Conservation (phyloP, 2,888 invertebrate genomes). For the Rotaria magnacalcarata region DNA sequence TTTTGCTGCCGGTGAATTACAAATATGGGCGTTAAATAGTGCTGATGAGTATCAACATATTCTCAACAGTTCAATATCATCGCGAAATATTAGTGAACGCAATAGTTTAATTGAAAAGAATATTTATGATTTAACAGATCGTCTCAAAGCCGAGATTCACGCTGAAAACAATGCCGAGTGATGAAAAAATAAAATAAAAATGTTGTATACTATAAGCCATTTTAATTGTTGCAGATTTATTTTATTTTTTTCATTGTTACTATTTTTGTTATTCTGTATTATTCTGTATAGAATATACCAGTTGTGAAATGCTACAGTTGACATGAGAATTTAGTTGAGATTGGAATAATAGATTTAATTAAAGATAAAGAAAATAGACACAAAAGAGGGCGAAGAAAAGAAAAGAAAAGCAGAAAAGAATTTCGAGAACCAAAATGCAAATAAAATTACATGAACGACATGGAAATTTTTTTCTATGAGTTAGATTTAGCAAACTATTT, state of each 20-base stretch:
- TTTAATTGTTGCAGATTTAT: background rate
- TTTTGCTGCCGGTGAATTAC: slow-evolving; percentile 38
- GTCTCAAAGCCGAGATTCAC: background rate
- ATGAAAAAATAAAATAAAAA: background rate
- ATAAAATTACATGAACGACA: too few species aligned
- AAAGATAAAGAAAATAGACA: too few species aligned
- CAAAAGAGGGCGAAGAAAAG: too few species aligned
- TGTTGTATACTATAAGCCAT: background rate
- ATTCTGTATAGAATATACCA: background rate
- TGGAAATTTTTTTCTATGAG: too few species aligned
- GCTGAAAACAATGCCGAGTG: background rate
- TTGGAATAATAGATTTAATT: too few species aligned
- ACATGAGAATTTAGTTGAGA: too few species aligned
- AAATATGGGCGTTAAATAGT: background rate
- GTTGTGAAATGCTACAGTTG: too few species aligned
- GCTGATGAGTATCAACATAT: slow-evolving; percentile 4
- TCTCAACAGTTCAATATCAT: background rate
- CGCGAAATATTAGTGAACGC: background rate
- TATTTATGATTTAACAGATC: slow-evolving; percentile 26
- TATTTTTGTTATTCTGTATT: background rate
- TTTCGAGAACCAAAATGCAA: too few species aligned
- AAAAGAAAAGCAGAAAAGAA: too few species aligned
- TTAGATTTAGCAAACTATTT: too few species aligned
- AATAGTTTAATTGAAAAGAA: background rate
- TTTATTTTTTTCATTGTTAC: too few species aligned